Percentiles rank a stretch among this genome's conserved stretches.
Conservation (phyloP, 2,888 invertebrate species). For the Philonicus albiceps region DNA sequence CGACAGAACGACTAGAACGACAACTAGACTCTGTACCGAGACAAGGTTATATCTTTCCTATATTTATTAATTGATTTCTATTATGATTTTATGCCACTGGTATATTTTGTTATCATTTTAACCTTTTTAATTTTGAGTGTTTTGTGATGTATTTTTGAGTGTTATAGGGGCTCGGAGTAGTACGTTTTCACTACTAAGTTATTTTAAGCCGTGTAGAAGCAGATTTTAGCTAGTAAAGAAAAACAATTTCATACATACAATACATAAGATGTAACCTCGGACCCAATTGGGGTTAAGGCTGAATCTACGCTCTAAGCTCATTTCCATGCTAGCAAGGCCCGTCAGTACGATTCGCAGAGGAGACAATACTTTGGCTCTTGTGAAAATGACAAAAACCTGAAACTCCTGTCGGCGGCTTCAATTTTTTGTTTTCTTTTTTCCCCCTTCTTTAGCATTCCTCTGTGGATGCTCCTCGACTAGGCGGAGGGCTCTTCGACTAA, state of each 20-base stretch:
- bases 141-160: too few species aligned
- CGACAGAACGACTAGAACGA: too few species aligned
- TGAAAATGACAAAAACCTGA: background rate
- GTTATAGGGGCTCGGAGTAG: too few species aligned
- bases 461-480: constrained; percentile 44
- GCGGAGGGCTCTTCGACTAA: background rate
- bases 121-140: too few species aligned
- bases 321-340: background rate
- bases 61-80: too few species aligned
- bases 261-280: background rate
- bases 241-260: background rate
- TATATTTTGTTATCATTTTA: too few species aligned
- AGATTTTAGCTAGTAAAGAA: background rate
- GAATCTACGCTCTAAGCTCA: background rate
- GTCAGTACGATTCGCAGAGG: background rate
- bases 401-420: constrained; percentile 17
- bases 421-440: constrained; percentile 35
- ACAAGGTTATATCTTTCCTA: too few species aligned
- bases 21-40: too few species aligned
- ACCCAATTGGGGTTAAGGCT: background rate
- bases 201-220: background rate
- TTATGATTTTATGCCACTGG: too few species aligned
- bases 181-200: background rate
- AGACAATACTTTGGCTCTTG: background rate
- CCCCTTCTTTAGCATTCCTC: constrained; percentile 40